Evolutionary conservation across 2,888 invertebrate genomes (phyloP), one percentile per base, ranked within the genome.

Genomic region (Drosophila phalerata): DNA sequence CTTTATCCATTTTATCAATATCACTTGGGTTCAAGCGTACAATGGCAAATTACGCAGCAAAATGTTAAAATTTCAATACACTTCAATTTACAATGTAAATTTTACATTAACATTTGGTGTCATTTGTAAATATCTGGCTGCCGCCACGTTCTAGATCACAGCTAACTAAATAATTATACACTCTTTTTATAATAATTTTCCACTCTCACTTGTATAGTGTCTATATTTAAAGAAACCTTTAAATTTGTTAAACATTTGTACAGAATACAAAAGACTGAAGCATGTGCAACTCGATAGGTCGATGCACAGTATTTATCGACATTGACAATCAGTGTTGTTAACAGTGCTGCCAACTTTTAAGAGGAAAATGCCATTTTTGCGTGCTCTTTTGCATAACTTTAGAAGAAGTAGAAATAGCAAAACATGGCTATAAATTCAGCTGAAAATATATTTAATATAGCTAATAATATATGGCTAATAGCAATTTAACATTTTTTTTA

Each of bases 41-140:
- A 32, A 11, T 19, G 2, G 11, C n/a, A 22, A 79, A 76, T 76
- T 79, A 76, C 76, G 76, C 76, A 76, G 76, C 49, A 19, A 69
- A 43, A 55, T 30, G 28, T 38, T 38, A 40, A 28, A 53, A 62
- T 45, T 37, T 67, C 17, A 52, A 61, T 49, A 9, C 28, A 47
- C 30, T 30, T 30, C 9, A 30, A 30, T 9, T 28, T 47, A 28
- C 42, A 65, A 42, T 30, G 30, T 10, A 30, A 28, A 30, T 30
- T 57, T 40, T 49, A 51, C 52, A 58, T 74, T 43, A 30, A 30
- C 43, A 65, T 53, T 34, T 34, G 2, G 3, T 9, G 22, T n/a
- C 28, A 28, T 8, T 28, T 28, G 8, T 28, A 5, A 25, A 13
- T 45, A 1, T 45, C 37, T n/a, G 13, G 5, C 17, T 40, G 15